Conservation (phyloP, 1,140 invertebrate species). For the Limonius californicus region DNA sequence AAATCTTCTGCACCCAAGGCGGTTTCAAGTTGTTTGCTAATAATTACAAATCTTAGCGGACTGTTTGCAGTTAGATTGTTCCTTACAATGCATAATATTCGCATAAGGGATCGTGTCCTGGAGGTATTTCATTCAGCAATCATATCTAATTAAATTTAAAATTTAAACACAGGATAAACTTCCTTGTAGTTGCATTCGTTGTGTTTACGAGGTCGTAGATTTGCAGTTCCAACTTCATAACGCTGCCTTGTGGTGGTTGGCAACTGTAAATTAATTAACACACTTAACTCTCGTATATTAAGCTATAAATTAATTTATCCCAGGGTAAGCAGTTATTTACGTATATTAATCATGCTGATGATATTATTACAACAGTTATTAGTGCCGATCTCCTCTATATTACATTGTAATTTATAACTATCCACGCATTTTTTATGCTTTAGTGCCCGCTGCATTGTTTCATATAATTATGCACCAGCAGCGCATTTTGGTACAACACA, state of each 20-base stretch:
- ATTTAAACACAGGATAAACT: background rate
- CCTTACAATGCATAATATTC: no score
- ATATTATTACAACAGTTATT: background rate
- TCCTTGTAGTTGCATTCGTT: background rate
- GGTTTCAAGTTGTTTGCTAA: no score
- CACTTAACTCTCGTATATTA: slow-evolving; percentile 1
- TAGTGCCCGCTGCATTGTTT: no score
- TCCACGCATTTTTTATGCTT: no score
- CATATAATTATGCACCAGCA: no score
- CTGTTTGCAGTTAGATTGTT: no score
- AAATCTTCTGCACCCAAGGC: no score
- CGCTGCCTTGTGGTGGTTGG: background rate
- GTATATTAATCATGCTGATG: background rate
- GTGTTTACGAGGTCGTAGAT: background rate
- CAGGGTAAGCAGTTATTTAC: background rate
- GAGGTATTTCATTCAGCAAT: no score
- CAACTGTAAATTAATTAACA: background rate
- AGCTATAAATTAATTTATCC: slow-evolving; percentile 1
- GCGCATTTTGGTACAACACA: no score
- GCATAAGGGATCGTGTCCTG: no score
- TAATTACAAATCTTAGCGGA: no score
- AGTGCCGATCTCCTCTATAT: background rate
- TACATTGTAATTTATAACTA: background rate
- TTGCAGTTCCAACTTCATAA: background rate
- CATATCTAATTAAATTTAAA: background rate